Evolutionary conservation across 2,113 vertebrate species (phyloP).

Genomic region (Candoia aspera): DNA sequence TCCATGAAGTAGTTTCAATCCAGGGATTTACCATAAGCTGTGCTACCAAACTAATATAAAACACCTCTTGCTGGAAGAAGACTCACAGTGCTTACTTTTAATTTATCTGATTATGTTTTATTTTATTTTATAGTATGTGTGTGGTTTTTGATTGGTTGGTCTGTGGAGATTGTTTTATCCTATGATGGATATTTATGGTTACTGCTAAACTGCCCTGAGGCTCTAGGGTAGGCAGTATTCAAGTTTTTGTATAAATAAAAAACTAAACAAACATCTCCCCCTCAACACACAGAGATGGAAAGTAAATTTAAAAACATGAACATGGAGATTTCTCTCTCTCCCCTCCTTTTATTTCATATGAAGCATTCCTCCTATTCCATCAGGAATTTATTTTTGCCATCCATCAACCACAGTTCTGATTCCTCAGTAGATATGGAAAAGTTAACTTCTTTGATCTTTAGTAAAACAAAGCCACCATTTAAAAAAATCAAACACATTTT

Average conservation of each 20-base stretch:
- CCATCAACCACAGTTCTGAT: constrained; percentile 29
- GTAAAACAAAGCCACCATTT: constrained; percentile 29
- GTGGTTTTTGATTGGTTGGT: neutral
- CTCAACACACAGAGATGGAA: rapidly evolving
- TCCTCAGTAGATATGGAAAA: constrained; percentile 13
- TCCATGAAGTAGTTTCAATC: neutral
- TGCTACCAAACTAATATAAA: neutral
- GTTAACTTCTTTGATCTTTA: constrained; percentile 22
- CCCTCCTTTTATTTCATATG: constrained; percentile 61
- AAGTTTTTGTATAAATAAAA: neutral
- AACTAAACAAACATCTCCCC: neutral
- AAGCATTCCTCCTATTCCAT: constrained; percentile 48
- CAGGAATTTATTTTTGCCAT: constrained; percentile 37
- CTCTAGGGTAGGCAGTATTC: neutral
- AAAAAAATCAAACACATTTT: constrained; percentile 1
- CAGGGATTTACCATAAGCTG: neutral
- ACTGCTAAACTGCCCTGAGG: neutral
- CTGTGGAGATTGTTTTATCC: neutral
- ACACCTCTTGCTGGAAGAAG: neutral
- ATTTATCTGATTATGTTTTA: neutral
- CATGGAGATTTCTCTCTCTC: neutral
- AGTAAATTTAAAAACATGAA: neutral
- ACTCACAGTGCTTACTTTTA: neutral
- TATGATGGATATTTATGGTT: neutral
- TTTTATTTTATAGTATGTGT: neutral